Evolutionary conservation across 1,140 invertebrate species (phyloP).

Genomic region (Orchesella cincta): DNA sequence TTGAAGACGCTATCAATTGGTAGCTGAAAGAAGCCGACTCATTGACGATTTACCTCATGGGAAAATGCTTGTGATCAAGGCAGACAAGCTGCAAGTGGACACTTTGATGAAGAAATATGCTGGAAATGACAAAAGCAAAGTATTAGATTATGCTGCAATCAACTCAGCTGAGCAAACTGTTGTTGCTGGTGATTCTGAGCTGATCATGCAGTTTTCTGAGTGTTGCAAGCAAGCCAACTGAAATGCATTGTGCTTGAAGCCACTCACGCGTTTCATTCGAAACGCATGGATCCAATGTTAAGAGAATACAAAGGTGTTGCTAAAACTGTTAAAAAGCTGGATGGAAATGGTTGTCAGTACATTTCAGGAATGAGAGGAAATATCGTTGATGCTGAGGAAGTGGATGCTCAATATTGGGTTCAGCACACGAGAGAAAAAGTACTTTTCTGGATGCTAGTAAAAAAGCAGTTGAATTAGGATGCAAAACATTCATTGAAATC

Average conservation of each 20-base stretch:
- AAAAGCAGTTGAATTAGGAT: background rate
- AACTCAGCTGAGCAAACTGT: conserved; percentile 10
- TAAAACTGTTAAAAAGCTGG: background rate
- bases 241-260: background rate
- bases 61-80: conserved; percentile 38
- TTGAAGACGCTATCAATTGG: conserved; percentile 35
- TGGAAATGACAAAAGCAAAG: background rate
- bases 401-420: conserved; percentile 15
- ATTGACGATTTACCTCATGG: conserved; percentile 37
- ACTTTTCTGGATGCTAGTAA: conserved; percentile 3
- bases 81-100: background rate
- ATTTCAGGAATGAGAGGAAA: conserved; percentile 21
- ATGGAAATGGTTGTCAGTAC: background rate
- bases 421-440: conserved; percentile 8
- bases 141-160: background rate
- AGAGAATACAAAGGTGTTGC: background rate
- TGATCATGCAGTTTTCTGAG: background rate
- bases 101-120: background rate
- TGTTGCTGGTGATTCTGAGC: background rate
- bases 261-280: conserved; percentile 9
- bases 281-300: conserved; percentile 7
- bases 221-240: background rate
- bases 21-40: conserved; percentile 28
- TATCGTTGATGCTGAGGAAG: background rate
- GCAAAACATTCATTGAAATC: conserved; percentile 14